Evolutionary conservation across 1,140 invertebrate species (phyloP).

Genomic region (Harlomillsia oculata): DNA sequence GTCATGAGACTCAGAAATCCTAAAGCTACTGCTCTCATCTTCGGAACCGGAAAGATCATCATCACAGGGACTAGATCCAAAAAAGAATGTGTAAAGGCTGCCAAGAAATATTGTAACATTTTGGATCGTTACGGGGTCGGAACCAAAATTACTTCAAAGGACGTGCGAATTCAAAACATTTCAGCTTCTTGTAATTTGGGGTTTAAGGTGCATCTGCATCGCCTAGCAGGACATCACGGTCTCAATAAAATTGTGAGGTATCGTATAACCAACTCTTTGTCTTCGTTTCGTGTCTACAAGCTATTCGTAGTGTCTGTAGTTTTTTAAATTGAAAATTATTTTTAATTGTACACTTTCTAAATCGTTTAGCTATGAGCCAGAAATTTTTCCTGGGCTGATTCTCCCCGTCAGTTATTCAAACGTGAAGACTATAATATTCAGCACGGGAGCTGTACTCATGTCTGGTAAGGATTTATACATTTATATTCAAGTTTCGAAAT

Average conservation of each 20-base stretch:
- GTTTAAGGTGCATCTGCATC: conserved; percentile 9
- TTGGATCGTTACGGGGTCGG: conserved; percentile 51
- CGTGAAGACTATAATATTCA: conserved; percentile 19
- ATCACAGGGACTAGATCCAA: conserved; percentile 52
- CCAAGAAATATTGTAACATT: conserved; percentile 49
- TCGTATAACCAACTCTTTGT: background rate
- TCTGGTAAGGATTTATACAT: conserved; percentile 1
- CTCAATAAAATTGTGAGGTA: conserved; percentile 4
- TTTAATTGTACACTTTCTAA: background rate
- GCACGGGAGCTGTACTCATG: conserved; percentile 21
- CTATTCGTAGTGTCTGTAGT: background rate
- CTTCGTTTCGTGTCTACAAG: background rate
- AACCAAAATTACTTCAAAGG: background rate
- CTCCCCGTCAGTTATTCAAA: conserved; percentile 10
- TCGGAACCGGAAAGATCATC: conserved; percentile 52
- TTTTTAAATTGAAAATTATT: background rate
- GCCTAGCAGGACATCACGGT: background rate
- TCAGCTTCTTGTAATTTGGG: conserved; percentile 7
- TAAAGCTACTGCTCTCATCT: conserved; percentile 51
- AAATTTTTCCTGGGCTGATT: conserved; percentile 19
- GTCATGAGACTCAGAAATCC: conserved; percentile 51
- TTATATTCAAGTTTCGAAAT: background rate
- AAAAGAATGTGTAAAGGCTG: conserved; percentile 46
- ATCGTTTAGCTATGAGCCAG: conserved; percentile 20
- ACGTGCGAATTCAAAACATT: conserved; percentile 17